These are phyloP conservation scores for Siniperca chuatsi DNA, from an alignment of 2,113 vertebrate genomes.

Conservation along the genomic window DNA sequence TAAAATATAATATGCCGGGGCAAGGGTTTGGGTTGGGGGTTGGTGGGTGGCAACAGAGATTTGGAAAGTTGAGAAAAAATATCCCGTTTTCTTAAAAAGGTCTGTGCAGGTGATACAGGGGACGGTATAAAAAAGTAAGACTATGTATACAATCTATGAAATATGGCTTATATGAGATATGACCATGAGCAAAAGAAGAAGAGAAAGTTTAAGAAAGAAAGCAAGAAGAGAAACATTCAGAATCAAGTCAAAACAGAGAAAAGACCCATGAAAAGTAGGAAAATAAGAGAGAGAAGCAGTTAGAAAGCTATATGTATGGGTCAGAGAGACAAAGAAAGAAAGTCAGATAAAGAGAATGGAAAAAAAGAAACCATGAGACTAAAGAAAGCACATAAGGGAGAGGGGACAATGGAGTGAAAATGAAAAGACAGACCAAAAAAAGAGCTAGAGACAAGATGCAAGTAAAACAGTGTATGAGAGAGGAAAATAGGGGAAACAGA, in stretches of 20 bases:
- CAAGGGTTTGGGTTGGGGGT: background rate
- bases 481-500: background rate
- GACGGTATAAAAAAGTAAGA: background rate
- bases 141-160: background rate
- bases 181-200: background rate
- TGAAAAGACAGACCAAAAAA: background rate
- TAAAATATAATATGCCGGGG: slow-evolving; percentile 30
- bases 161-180: background rate
- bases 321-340: background rate
- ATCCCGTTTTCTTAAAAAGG: background rate
- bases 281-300: background rate
- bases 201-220: background rate
- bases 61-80: background rate
- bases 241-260: background rate
- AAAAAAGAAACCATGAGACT: background rate
- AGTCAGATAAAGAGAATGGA: background rate
- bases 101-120: background rate
- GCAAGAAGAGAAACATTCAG: background rate
- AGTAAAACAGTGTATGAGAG: background rate
- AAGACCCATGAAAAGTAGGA: background rate
- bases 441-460: no score
- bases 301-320: background rate
- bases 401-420: background rate
- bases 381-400: background rate
- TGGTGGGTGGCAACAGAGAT: background rate